phyloP scores from a whole-genome alignment of 2,888 invertebrate species.

The Ariolimax columbianus region DNA sequence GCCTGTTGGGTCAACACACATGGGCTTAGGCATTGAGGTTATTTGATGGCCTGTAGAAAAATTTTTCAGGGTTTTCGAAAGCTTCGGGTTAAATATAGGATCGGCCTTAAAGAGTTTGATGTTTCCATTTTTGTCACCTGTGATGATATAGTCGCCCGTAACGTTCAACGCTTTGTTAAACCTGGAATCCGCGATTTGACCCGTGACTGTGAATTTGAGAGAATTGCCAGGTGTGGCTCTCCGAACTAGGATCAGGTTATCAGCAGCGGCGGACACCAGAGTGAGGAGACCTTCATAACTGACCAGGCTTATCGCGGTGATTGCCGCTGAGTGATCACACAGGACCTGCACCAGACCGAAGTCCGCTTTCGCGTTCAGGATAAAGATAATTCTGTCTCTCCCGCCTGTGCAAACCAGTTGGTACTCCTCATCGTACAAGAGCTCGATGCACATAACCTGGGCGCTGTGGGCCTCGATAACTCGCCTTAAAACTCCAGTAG shows the following conservation, averaged over 20 bases:
- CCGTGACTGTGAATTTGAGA: conserved; percentile 40
- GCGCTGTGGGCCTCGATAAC: conserved; percentile 50
- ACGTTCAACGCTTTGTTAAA: conserved; percentile 28
- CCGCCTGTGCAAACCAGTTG: conserved; percentile 43
- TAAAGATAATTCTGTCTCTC: conserved; percentile 45
- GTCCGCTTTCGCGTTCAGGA: conserved; percentile 40
- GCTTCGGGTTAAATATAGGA: conserved; percentile 30
- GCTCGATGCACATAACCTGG: conserved; percentile 43
- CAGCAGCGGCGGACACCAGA: conserved; percentile 41
- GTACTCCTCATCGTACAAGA: conserved; percentile 43
- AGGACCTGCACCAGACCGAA: conserved; percentile 46
- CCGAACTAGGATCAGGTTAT: conserved; percentile 39
- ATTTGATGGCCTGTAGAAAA: not conserved
- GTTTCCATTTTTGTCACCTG: conserved; percentile 23
- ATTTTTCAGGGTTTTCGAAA: conserved; percentile 25
- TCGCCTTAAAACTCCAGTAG: conserved; percentile 32
- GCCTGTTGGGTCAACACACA: conserved; percentile 40
- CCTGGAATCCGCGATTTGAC: conserved; percentile 36
- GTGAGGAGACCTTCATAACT: conserved; percentile 30
- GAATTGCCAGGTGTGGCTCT: conserved; percentile 30
- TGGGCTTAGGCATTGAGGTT: conserved; percentile 5
- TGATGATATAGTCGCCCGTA: conserved; percentile 35
- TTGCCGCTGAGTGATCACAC: conserved; percentile 47
- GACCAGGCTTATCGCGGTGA: conserved; percentile 42
- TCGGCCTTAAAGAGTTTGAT: conserved; percentile 40